Conservation (phyloP, 2,797 vertebrate species). For the Mycteria americana region DNA sequence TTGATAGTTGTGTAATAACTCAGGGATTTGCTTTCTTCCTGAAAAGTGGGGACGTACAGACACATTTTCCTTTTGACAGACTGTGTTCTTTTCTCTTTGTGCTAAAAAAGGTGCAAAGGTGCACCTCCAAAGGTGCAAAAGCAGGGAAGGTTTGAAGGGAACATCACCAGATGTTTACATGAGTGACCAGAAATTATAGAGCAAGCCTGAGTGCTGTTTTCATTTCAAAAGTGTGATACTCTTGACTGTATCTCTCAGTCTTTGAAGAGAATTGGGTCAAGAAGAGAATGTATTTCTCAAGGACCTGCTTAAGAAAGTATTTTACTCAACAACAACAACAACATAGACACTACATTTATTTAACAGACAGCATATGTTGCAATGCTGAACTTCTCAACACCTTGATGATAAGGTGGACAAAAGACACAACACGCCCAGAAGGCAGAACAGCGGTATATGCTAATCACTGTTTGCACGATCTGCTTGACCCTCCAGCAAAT, state of each 20-base stretch:
- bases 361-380: not conserved
- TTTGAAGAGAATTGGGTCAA: conserved; percentile 22
- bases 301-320: conserved; percentile 7
- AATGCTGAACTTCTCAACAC: not conserved
- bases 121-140: not conserved
- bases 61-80: not conserved
- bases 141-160: not conserved
- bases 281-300: conserved; percentile 29
- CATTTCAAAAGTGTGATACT: not conserved
- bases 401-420: not conserved
- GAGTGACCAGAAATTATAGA: not conserved
- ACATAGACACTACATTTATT: not conserved
- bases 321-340: not conserved
- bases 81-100: not conserved
- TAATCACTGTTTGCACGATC: not conserved
- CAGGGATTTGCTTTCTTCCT: not conserved
- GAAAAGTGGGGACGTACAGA: not conserved
- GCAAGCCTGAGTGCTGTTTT: not conserved
- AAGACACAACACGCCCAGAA: not conserved
- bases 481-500: not conserved
- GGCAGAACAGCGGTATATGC: not conserved
- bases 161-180: not conserved
- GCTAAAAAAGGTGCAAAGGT: too few relatives aligned
- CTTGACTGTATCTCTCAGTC: not conserved
- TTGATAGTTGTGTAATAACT: not conserved